Evolutionary conservation across 2,113 vertebrate genomes (phyloP), one percentile per base, ranked within the genome.

Genomic region (Misgurnus anguillicaudatus): DNA sequence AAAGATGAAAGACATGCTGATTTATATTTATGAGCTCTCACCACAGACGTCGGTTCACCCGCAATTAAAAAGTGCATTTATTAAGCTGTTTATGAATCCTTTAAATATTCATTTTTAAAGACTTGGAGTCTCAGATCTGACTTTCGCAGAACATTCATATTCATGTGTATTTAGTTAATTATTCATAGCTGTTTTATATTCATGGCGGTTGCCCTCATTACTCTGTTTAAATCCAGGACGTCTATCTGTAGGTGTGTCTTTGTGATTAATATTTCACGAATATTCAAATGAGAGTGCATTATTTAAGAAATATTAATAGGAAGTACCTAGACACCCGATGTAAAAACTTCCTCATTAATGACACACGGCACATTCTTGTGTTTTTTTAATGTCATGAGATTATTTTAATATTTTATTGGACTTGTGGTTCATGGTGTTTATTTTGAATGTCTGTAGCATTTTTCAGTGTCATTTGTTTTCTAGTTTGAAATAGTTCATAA

Each of bases 1-100:
- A 3, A 19, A 74, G 57, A 74, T 74, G 16, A 74, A 74, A 74
- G 71, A 74, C 71, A 6, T 17, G n/a, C 53, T 61, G 41, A 74
- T 74, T n/a, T 19, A 75, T 75, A 75, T 75, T 62, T 58, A 75
- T 75, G 57, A 48, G 5, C 72, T 1, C 9, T 42, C 41, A 42
- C 41, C 8, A 19, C 4, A 24, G 24, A 24, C 24, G 24, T 24
- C 24, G 24, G 24, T 47, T 75, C 9, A 47, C 41, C 58, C 31
- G 19, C 72, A 31, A 45, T 48, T 9, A 53, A 16, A 31, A 72
- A 13, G 48, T 51, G 48, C 13, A 14, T 16, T 51, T 51, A 13
- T 14, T 13, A 51, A 72, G 70, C 53, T 58, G 69, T 57, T 61
- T 61, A 45, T 24, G 13, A 61, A 45, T 11, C 70, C n/a, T 41